These are phyloP conservation scores for Ochotona princeps DNA, from an alignment of 2,113 vertebrate species.

Conservation along the genomic window DNA sequence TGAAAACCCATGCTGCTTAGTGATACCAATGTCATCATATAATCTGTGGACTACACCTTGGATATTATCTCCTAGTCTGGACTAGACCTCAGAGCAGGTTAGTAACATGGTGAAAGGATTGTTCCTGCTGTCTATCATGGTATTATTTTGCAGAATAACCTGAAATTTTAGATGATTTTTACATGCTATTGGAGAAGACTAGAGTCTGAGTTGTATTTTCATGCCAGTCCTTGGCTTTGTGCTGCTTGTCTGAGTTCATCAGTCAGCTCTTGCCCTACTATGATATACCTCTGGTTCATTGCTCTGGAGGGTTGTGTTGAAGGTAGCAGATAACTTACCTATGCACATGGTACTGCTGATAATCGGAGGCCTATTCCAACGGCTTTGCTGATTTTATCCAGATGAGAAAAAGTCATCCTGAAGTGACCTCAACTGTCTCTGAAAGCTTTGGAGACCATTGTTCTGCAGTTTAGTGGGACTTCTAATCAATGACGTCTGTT, in stretches of 20 bases:
- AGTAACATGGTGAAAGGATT: background rate
- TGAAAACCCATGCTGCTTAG: no score
- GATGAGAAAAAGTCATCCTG: background rate
- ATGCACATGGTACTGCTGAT: background rate
- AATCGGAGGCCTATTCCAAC: background rate
- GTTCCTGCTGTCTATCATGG: background rate
- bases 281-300: background rate
- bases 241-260: background rate
- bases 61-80: background rate
- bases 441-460: background rate
- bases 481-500: background rate
- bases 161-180: background rate
- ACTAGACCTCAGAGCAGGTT: background rate
- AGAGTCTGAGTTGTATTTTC: background rate
- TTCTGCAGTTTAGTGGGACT: background rate
- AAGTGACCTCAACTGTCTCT: background rate
- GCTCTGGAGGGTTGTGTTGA: background rate
- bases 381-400: background rate
- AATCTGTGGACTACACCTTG: background rate
- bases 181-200: background rate
- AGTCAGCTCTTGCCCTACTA: background rate
- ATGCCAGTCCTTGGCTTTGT: background rate
- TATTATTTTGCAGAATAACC: background rate
- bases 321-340: background rate
- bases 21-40: no score